Evolutionary conservation across 2,888 invertebrate genomes (phyloP).

Genomic region (Gasteruption jaculator): DNA sequence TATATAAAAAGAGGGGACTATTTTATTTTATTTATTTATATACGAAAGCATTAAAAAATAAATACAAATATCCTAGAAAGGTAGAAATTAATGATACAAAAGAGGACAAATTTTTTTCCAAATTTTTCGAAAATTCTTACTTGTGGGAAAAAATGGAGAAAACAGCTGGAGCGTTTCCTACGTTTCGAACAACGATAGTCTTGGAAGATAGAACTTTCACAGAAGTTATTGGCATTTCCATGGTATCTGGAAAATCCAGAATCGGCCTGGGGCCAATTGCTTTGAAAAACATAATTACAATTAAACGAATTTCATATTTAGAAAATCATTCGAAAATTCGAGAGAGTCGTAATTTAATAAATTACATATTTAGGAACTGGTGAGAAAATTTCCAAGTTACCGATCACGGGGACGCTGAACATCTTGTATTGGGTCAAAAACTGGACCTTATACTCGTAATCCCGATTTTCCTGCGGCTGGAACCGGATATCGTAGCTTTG

Average conservation of each 20-base stretch:
- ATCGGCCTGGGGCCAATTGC: conserved; percentile 58
- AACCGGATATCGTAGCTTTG: conserved; percentile 62
- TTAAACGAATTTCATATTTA: neutral
- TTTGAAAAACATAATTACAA: conserved; percentile 33
- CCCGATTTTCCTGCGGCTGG: conserved; percentile 56
- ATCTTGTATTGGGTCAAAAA: conserved; percentile 56
- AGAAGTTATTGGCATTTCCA: conserved; percentile 54
- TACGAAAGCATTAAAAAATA: no score
- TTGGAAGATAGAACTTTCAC: conserved; percentile 55
- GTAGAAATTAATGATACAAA: no score
- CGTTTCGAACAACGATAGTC: conserved; percentile 56
- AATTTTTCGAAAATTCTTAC: conserved; percentile 36
- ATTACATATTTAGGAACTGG: neutral
- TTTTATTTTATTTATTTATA: neutral
- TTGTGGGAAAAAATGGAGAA: conserved; percentile 52
- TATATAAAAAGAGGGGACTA: neutral
- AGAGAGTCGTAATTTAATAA: no score
- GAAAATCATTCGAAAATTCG: neutral
- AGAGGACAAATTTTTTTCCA: no score
- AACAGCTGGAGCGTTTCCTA: conserved; percentile 53
- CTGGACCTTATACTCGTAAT: conserved; percentile 56
- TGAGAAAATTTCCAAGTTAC: conserved; percentile 48
- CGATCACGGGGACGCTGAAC: conserved; percentile 59
- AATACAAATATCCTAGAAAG: no score
- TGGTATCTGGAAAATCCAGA: conserved; percentile 59